A percentile compares a stretch with the other conserved stretches of the same genome.
Conservation (phyloP, 2,888 invertebrate genomes). For the Parnassius smintheus region DNA sequence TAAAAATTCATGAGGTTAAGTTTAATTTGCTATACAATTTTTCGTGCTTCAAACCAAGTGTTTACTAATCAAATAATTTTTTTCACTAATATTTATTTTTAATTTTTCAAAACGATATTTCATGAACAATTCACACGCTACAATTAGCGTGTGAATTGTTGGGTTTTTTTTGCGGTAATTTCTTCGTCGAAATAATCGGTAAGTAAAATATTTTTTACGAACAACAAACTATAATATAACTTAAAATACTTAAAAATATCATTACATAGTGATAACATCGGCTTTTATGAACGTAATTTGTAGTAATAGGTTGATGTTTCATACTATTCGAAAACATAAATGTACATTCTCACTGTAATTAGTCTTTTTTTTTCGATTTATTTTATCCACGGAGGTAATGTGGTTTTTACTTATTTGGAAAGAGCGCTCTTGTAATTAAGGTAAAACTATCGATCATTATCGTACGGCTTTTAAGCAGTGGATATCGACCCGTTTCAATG, state of each 20-base stretch:
- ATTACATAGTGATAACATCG: slow-evolving; percentile 2
- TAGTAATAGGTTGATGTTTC: not conserved
- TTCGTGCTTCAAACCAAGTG: slow-evolving; percentile 8
- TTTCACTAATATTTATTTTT: slow-evolving; percentile 1
- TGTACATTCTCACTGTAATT: too few relatives aligned
- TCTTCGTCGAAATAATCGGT: slow-evolving; percentile 11
- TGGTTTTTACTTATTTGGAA: not conserved
- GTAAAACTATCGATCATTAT: slow-evolving; percentile 16
- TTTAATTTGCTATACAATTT: slow-evolving; percentile 11
- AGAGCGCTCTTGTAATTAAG: slow-evolving; percentile 6
- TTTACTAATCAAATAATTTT: slow-evolving; percentile 3
- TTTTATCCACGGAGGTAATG: slow-evolving; percentile 1
- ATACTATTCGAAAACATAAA: not conserved
- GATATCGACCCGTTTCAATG: slow-evolving; percentile 9
- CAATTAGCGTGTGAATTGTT: slow-evolving; percentile 10
- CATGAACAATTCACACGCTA: too few relatives aligned
- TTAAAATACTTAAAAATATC: slow-evolving; percentile 7
- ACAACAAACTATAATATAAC: slow-evolving; percentile 7
- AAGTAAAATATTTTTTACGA: slow-evolving; percentile 24
- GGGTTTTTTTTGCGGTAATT: slow-evolving; percentile 10
- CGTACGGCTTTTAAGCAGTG: not conserved
- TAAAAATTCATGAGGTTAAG: slow-evolving; percentile 19
- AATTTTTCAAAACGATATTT: not conserved
- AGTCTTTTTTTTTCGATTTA: not conserved
- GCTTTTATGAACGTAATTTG: slow-evolving; percentile 5